A percentile compares a stretch with the other conserved stretches of the same genome.
Conservation (phyloP, 2,888 invertebrate species). For the Cataglyphis cursor region DNA sequence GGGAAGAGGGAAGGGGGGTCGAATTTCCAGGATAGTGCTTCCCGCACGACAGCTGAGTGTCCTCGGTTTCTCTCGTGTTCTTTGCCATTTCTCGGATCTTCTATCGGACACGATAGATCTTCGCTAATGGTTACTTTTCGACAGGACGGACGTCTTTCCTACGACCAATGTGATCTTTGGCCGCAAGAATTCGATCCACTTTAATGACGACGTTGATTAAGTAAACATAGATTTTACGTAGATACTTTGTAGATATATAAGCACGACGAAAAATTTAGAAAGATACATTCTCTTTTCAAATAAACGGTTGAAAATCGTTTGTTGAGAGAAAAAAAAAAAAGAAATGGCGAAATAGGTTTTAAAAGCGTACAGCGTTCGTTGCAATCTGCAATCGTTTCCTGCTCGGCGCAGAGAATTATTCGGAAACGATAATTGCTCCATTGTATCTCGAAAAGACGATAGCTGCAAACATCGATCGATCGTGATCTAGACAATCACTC, state of each 20-base stretch:
- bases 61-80: constrained; percentile 77
- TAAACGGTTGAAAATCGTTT: neutral
- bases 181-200: constrained; percentile 53
- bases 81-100: constrained; percentile 73
- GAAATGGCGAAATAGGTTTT: constrained; percentile 43
- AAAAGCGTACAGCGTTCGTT: constrained; percentile 36
- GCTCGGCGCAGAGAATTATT: constrained; percentile 42
- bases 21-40: constrained; percentile 71
- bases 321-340: neutral
- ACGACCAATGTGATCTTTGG: constrained; percentile 38
- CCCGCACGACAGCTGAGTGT: constrained; percentile 72
- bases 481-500: constrained; percentile 58
- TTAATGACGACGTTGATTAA: constrained; percentile 56
- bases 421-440: constrained; percentile 52
- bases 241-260: constrained; percentile 20
- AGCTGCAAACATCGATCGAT: constrained; percentile 59
- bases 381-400: constrained; percentile 23
- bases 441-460: constrained; percentile 48
- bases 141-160: constrained; percentile 54
- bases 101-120: constrained; percentile 79
- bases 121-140: constrained; percentile 78
- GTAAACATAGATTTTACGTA: constrained; percentile 30
- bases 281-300: neutral
- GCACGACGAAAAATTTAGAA: neutral
- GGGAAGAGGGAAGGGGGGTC: constrained; percentile 18